Evolutionary conservation across 2,113 vertebrate species (phyloP), one percentile per base, ranked within the genome.

Genomic region (Vidua chalybeata): DNA sequence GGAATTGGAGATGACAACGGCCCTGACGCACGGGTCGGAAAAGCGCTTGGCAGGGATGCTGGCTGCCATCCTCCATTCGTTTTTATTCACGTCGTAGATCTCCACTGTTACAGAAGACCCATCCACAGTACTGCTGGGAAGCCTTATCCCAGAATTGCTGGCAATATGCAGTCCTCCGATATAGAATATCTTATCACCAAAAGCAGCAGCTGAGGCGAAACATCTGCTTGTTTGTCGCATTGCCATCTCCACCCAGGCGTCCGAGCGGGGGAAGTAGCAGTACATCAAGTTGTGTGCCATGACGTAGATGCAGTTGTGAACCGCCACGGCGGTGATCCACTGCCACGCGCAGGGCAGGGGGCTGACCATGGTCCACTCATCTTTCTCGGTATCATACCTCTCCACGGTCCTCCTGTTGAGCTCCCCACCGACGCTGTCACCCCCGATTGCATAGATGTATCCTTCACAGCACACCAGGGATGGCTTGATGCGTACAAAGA

Each of bases 221-320:
- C 99, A 99, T 71, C 99, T 98, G 96, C 99, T 99, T 1, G 98
- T 99, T 80, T 99, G 98, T 41, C 99, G 98, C 98, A 98, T 98
- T 12, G 99, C 99, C 99, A 99, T 99, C 97, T 99, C 99, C 41
- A 99, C 98, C 99, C 99, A 99, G 4, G 99, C 98, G 37, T 99
- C 99, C 0, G 98, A 99, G 27, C 98, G 98, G n/a, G 99, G 99
- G 79, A 99, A 98, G 39, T 99, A 99, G 93, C 99, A 99, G 98
- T 99, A 99, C 98, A 99, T 99, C 93, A 99, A 81, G 96, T 99
- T 99, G 88, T 99, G 98, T 4, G 99, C 98, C 98, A 99, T 98
- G 20, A 99, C 99, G 4, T 99, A 99, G 96, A 99, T 99, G 97
- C 99, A 99, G 96, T 99, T 98, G 75, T 99, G 99, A 28, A 99